Evolutionary conservation across 2,113 vertebrate genomes (phyloP), one percentile per base, ranked within the genome.

Genomic region (Pterocles orientalis): DNA sequence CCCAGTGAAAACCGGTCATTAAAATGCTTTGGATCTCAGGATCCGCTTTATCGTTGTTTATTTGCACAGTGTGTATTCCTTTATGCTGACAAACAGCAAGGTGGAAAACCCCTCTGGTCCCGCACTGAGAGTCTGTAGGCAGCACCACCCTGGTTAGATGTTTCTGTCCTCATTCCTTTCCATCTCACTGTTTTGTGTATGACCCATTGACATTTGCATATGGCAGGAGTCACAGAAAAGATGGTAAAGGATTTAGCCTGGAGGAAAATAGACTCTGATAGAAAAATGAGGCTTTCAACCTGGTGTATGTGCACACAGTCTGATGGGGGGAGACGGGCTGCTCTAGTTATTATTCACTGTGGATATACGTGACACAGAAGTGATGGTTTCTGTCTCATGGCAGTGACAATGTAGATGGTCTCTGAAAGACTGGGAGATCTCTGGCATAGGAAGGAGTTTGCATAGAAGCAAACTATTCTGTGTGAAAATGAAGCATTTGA

Each of bases 161-260:
- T 50, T 84, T 90, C 51, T 94, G 64, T 76, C 87, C 82, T 62
- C 50, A 5, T 82, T 90, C 56, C 34, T 72, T 64, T 81, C 79
- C 36, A 10, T 88, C n/a, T 64, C 56, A 3, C 77, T 88, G 69
- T 54, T 94, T 72, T 69, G 8, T 61, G 2, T 73, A 13, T 85
- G 89, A 77, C 86, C 53, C 84, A 78, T 53, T 82, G 73, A 51
- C n/a, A 31, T 82, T 90, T 95, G 60, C 79, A 50, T 62, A 53
- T 61, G 87, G 71, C 28, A 51, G 33, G 68, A 91, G 66, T 66
- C 75, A 51, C 81, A 43, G 86, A 60, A 79, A 95, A 85, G 78
- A 62, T 16, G 10, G 48, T 80, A 86, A 81, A 72, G 82, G 79
- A 91, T 96, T 86, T 95, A 75, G 76, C 90, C 84, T 66, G 90